Base-by-base conservation (phyloP, 2,113 vertebrate genomes). In the Tympanuchus pallidicinctus region DNA sequence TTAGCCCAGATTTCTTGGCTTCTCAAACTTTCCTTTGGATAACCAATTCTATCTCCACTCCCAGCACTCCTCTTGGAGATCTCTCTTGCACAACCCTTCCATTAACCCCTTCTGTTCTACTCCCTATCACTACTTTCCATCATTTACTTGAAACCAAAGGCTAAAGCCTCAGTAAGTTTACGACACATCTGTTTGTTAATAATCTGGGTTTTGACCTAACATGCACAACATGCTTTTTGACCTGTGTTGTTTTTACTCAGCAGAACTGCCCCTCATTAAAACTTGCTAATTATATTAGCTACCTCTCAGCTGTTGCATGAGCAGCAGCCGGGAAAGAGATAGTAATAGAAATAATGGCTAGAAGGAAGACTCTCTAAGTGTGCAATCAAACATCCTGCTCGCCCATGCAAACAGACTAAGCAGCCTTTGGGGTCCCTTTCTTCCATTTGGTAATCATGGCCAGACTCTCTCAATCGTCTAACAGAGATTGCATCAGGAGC, bases 271-370 rank as follows among this genome's bases (percentile, higher is more conserved):
- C 72, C 60, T 90, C 70, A 69, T 88, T 95, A 93, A 69, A 54
- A 28, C 65, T 57, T 76, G 66, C 48, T 96, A 93, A 92, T 92
- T 93, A 61, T 43, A 69, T 92, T 91, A 89, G n/a, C 88, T 92
- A 57, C 48, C 61, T 89, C 74, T 94, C 90, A 69, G 77, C 73
- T 93, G 83, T 65, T 94, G 57, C 24, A 52, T 21, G n/a, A 56
- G 71, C 38, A 82, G 27, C 9, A 63, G 80, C 66, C 92, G 82
- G 86, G 71, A 94, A 92, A 94, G 77, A 60, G 63, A 63, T 27
- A 84, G 86, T 66, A 63, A 57, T n/a, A 86, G 86, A 77, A 92
- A 22, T 7, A 2, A 82, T 73, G 90, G 48, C 28, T 17, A 61
- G 54, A 48, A 92, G 25, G 15, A 54, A 43, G 54, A 64, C 47